Percentiles rank a stretch among this genome's conserved stretches.
Evolutionary conservation across 2,888 invertebrate species (phyloP).

Genomic region (Troides helena): DNA sequence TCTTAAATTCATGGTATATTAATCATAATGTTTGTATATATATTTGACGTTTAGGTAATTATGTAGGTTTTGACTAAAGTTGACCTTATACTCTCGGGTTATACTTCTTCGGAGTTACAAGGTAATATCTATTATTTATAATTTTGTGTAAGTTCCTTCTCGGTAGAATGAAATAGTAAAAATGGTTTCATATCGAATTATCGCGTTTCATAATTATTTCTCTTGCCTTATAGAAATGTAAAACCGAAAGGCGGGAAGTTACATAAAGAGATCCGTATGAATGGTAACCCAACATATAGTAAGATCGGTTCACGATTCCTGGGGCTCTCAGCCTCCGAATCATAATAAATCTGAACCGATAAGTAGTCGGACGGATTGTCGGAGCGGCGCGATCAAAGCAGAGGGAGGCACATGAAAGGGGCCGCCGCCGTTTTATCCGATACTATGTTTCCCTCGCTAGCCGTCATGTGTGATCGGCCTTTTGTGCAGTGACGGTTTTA

Average conservation of each 20-base stretch:
- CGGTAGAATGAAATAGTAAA: too few species aligned
- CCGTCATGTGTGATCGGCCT: constrained; percentile 58
- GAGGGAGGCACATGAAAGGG: constrained; percentile 71
- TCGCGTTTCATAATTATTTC: too few species aligned
- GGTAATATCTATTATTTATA: too few species aligned
- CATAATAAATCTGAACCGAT: constrained; percentile 80
- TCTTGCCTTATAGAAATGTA: too few species aligned
- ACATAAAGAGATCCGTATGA: constrained; percentile 40
- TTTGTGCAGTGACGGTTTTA: constrained; percentile 69
- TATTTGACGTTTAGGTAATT: too few species aligned
- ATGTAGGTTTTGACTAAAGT: too few species aligned
- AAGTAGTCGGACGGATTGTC: constrained; percentile 77
- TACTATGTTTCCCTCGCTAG: constrained; percentile 64
- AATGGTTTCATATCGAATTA: too few species aligned
- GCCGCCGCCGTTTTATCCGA: constrained; percentile 64
- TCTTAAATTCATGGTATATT: too few species aligned
- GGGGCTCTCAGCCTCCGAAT: constrained; percentile 67
- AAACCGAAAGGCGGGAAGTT: constrained; percentile 16
- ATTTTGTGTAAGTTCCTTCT: too few species aligned
- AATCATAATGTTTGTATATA: too few species aligned
- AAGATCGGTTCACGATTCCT: constrained; percentile 54
- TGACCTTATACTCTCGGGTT: too few species aligned
- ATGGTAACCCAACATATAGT: constrained; percentile 46
- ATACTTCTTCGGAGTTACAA: too few species aligned
- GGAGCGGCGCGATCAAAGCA: constrained; percentile 76